These are phyloP conservation scores for Trichogramma evanescens DNA, from an alignment of 2,888 invertebrate genomes.

Conservation along the genomic window DNA sequence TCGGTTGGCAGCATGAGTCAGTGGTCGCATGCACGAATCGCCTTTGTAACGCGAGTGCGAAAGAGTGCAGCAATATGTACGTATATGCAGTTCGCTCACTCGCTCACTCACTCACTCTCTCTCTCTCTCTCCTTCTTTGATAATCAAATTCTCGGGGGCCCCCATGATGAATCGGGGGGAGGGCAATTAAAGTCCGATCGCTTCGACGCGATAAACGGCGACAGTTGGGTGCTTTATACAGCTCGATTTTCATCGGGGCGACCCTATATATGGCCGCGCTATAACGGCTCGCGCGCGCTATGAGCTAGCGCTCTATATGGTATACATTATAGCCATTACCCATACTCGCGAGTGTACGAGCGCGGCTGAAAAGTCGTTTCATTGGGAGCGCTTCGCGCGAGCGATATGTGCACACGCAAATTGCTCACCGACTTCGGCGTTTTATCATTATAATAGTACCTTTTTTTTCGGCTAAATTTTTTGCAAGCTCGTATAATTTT, in stretches of 20 bases:
- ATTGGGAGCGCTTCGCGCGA: neutral
- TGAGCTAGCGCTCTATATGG: too few relatives aligned
- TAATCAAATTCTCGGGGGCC: conserved; percentile 44
- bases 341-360: neutral
- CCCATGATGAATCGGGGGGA: conserved; percentile 44
- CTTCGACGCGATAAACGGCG: conserved; percentile 37
- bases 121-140: conserved; percentile 23
- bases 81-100: conserved; percentile 26
- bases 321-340: too few relatives aligned
- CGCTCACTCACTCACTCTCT: too few relatives aligned
- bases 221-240: conserved; percentile 28
- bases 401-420: too few relatives aligned
- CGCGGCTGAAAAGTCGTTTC: conserved; percentile 6
- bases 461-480: too few relatives aligned
- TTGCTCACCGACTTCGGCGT: too few relatives aligned
- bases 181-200: conserved; percentile 46
- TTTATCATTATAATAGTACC: too few relatives aligned
- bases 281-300: neutral
- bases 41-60: conserved; percentile 30
- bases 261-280: neutral
- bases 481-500: too few relatives aligned
- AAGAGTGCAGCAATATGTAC: neutral
- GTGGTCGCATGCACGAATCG: conserved; percentile 24
- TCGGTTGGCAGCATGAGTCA: conserved; percentile 42
- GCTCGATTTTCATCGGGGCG: conserved; percentile 28